Evolutionary conservation across 2,888 invertebrate species (phyloP).

Genomic region (Camponotus fellah): DNA sequence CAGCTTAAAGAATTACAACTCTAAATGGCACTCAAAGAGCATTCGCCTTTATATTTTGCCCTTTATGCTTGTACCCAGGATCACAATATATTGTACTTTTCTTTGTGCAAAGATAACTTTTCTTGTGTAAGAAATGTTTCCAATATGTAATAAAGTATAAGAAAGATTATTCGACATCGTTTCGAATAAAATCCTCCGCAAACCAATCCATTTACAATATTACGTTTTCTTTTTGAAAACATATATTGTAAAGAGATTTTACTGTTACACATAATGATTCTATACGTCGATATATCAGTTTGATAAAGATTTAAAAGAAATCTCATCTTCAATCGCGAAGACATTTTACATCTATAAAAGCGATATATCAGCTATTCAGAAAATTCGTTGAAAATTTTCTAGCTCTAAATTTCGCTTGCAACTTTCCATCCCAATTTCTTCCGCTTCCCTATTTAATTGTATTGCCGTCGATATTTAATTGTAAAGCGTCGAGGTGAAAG

Average conservation of each 20-base stretch:
- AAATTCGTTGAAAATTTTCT: constrained; percentile 27
- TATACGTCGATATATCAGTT: background rate
- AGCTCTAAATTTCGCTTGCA: constrained; percentile 16
- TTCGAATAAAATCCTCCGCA: background rate
- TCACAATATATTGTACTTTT: constrained; percentile 3
- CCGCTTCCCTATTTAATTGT: background rate
- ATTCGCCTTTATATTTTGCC: constrained; percentile 8
- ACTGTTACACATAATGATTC: background rate
- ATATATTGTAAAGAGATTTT: background rate
- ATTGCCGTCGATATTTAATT: constrained; percentile 21
- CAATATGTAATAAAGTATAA: background rate
- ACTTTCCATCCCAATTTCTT: constrained; percentile 19
- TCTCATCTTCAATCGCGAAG: background rate
- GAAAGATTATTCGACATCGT: background rate
- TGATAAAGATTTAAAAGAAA: background rate
- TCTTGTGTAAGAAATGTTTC: background rate
- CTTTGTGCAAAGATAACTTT: constrained; percentile 7
- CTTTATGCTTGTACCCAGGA: background rate
- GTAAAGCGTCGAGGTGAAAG: constrained; percentile 45
- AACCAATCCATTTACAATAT: background rate
- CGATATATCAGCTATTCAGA: background rate
- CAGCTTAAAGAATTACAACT: constrained; percentile 71
- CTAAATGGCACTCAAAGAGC: constrained; percentile 21
- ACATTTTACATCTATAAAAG: background rate
- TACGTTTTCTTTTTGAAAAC: background rate